These are phyloP conservation scores for Endomychus coccineus DNA, from an alignment of 2,888 invertebrate genomes.

Conservation along the genomic window DNA sequence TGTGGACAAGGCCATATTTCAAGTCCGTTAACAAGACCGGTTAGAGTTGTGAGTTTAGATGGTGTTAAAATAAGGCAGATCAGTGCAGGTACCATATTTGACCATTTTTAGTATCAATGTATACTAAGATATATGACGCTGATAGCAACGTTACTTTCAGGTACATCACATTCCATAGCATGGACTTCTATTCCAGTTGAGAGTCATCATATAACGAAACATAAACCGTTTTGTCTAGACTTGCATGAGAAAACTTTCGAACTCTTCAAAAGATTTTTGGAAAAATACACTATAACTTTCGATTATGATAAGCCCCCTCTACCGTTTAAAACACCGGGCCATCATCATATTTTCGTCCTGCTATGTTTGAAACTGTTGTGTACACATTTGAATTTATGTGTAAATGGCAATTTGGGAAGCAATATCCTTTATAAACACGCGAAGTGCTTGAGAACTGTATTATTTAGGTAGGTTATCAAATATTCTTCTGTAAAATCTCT, in stretches of 20 bases:
- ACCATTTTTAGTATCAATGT: neutral
- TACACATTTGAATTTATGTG: constrained; percentile 52
- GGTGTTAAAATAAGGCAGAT: constrained; percentile 52
- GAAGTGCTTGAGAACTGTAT: constrained; percentile 46
- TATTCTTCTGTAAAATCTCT: too few species aligned
- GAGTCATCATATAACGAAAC: constrained; percentile 49
- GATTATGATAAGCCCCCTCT: constrained; percentile 39
- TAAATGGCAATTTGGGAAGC: constrained; percentile 45
- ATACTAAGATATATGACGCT: neutral
- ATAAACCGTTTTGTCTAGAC: constrained; percentile 55
- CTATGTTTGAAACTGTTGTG: constrained; percentile 50
- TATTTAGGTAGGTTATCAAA: constrained; percentile 46
- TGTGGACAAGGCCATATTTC: constrained; percentile 57
- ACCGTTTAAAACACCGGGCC: constrained; percentile 45
- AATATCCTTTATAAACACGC: constrained; percentile 49
- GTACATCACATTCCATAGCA: constrained; percentile 55
- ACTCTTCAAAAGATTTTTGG: constrained; percentile 48
- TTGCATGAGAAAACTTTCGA: constrained; percentile 54
- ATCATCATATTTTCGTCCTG: constrained; percentile 52
- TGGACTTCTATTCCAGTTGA: constrained; percentile 50
- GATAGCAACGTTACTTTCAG: constrained; percentile 21
- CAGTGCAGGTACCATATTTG: constrained; percentile 46
- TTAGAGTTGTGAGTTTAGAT: constrained; percentile 50
- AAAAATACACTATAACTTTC: constrained; percentile 50
- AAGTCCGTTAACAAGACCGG: constrained; percentile 51